phyloP scores from a whole-genome alignment of 2,888 invertebrate genomes.

The Eilema caniola region DNA sequence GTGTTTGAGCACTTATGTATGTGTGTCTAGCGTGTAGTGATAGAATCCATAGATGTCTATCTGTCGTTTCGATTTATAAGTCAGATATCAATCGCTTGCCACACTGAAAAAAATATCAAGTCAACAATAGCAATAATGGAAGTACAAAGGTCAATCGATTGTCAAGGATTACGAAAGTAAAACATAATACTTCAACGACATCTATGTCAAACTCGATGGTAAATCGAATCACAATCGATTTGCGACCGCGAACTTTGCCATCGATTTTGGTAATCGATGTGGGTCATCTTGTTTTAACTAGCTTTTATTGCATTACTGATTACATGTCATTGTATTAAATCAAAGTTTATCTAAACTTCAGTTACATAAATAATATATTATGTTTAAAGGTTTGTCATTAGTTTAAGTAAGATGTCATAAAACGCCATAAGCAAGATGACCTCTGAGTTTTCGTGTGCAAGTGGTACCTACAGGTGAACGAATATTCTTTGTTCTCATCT shows the following conservation, averaged over 20 bases:
- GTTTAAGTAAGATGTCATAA: not conserved
- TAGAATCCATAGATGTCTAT: not conserved
- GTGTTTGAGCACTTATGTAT: too few relatives aligned
- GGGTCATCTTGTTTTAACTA: slow-evolving; percentile 47
- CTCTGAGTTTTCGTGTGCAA: not conserved
- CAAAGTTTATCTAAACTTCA: slow-evolving; percentile 39
- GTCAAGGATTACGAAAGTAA: slow-evolving; percentile 23
- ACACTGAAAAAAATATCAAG: not conserved
- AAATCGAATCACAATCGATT: slow-evolving; percentile 49
- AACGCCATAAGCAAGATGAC: not conserved
- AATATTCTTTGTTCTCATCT: too few relatives aligned
- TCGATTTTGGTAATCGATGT: slow-evolving; percentile 58
- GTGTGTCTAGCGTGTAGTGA: not conserved
- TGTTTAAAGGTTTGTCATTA: not conserved
- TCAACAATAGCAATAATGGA: not conserved
- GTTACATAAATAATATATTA: slow-evolving; percentile 12
- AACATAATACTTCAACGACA: slow-evolving; percentile 29
- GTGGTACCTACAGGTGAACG: too few relatives aligned
- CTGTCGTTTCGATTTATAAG: not conserved
- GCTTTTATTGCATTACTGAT: slow-evolving; percentile 24
- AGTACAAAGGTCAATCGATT: slow-evolving; percentile 22
- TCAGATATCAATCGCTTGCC: not conserved
- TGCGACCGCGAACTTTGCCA: slow-evolving; percentile 60
- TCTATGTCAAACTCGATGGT: slow-evolving; percentile 43
- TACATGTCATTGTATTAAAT: slow-evolving; percentile 28